Base-by-base conservation (phyloP, 64 coral and sea anemone genomes). In the Stylophora pistillata region DNA sequence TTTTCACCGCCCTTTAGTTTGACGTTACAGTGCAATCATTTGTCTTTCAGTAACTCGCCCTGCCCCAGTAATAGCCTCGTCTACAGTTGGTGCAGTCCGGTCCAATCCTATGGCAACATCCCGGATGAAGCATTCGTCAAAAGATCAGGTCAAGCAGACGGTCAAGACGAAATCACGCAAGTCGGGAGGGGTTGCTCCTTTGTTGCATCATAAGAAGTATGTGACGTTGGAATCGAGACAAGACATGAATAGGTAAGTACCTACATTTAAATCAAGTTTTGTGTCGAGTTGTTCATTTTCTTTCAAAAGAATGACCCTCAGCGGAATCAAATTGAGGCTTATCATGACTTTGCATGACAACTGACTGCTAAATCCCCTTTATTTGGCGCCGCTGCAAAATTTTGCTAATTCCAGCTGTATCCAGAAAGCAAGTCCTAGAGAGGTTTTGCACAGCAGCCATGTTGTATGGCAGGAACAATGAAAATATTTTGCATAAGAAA, bases 81-180 rank as follows among this genome's bases (percentile, higher is more conserved):
- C 64, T 31, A 81, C 70, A 79, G 21, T 74, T 27, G 33, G 53
- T n/a, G 53, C 64, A 47, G 23, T 82, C 70, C 77, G 91, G 32
- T 66, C 71, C 53, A 76, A 64, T 30, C 30, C 86, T 1, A 74
- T 81, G 56, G 82, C 57, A 76, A 74, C 95, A 74, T 88, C 95
- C 29, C 89, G 86, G 66, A 97, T 97, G 95, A 97, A 97, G 30
- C 95, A 97, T 63, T 97, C 95, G 1, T 97, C 95, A 0, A 97
- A 97, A 37, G 95, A 97, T 47, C 90, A 97, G 62, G 91, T 91
- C 23, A 97, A 97, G 58, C 95, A 97, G 70, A 66, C 86, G 29
- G 77, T 77, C 58, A 92, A 92, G 58, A 69, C 91, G 72, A 97
- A 93, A 75, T 76, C 69, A 2, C 92, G 85, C 57, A 97, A 97